Evolutionary conservation across 2,888 invertebrate species (phyloP).

Genomic region (Danaus chrysippus): DNA sequence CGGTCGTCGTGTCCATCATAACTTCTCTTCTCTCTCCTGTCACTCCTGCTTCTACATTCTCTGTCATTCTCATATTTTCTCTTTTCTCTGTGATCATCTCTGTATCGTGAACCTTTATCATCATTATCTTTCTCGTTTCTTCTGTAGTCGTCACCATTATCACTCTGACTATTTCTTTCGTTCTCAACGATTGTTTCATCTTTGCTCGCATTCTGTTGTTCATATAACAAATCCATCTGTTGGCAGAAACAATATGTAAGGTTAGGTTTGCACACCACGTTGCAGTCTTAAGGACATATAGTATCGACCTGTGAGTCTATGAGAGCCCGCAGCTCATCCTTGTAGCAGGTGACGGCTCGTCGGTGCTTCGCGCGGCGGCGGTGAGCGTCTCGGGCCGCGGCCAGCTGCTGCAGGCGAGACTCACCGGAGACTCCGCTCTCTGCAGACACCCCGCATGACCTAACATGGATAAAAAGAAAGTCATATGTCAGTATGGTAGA

Average conservation of each 20-base stretch:
- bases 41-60: slow-evolving; percentile 12
- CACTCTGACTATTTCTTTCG: background rate
- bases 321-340: slow-evolving; percentile 78
- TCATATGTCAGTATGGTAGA: too few relatives aligned
- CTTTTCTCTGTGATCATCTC: background rate
- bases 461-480: too few relatives aligned
- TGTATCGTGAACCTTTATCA: too few relatives aligned
- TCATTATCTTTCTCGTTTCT: too few relatives aligned
- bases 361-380: slow-evolving; percentile 80
- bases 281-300: too few relatives aligned
- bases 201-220: slow-evolving; percentile 8
- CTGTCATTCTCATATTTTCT: slow-evolving; percentile 1
- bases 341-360: slow-evolving; percentile 77
- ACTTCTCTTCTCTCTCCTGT: slow-evolving; percentile 11
- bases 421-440: slow-evolving; percentile 20
- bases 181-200: background rate
- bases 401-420: slow-evolving; percentile 66
- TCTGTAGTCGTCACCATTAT: too few relatives aligned
- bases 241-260: slow-evolving; percentile 3
- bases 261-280: background rate
- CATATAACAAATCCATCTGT: slow-evolving; percentile 47
- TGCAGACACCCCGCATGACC: too few relatives aligned
- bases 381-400: slow-evolving; percentile 79
- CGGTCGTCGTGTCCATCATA: slow-evolving; percentile 11
- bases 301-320: slow-evolving; percentile 74